phyloP scores from a whole-genome alignment of 1,140 invertebrate species.

The Ganaspis sp. region DNA sequence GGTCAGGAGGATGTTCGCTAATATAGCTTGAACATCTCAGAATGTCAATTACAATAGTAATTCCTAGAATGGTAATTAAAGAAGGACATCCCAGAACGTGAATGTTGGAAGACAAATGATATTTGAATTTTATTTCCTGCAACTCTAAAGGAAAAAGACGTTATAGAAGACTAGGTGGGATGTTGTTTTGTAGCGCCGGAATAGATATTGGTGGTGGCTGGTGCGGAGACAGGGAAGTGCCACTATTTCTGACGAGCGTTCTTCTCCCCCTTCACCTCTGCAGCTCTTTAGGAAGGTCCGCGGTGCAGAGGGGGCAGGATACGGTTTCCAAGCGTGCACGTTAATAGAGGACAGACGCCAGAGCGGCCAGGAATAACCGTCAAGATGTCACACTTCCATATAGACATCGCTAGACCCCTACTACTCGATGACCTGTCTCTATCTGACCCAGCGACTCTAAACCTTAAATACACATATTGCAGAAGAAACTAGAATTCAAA shows the following conservation, averaged over 20 bases:
- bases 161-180: constrained; percentile 43
- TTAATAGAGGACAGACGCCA: constrained; percentile 68
- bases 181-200: constrained; percentile 76
- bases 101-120: neutral
- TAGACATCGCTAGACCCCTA: constrained; percentile 62
- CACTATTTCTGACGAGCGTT: constrained; percentile 76
- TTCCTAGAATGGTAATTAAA: no score
- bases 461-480: neutral
- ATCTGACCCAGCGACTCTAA: neutral
- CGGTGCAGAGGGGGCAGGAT: constrained; percentile 51
- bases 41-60: no score
- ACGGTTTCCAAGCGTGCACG: constrained; percentile 46
- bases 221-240: constrained; percentile 72
- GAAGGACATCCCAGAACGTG: no score
- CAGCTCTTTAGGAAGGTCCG: constrained; percentile 50
- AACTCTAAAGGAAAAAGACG: neutral
- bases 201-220: constrained; percentile 75
- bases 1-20: neutral
- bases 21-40: no score
- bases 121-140: neutral
- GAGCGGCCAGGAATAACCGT: constrained; percentile 74
- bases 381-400: constrained; percentile 76
- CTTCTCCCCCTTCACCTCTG: constrained; percentile 38
- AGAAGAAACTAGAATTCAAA: neutral
- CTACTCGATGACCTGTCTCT: constrained; percentile 56